phyloP scores from a whole-genome alignment of 1,140 invertebrate species.

The Potamilus streckersoni region DNA sequence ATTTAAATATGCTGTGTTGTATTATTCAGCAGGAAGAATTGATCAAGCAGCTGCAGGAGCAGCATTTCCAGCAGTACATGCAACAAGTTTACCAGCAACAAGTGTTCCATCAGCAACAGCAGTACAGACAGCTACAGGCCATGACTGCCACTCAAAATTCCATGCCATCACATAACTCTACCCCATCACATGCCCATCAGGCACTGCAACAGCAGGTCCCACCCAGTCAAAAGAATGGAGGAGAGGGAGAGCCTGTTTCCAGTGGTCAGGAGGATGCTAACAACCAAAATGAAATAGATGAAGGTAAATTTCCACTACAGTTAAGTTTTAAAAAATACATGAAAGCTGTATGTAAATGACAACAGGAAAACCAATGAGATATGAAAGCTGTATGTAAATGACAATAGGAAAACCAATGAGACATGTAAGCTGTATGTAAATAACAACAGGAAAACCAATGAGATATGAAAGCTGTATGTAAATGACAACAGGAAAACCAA shows the following conservation, averaged over 20 bases:
- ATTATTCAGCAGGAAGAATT: conserved; percentile 84
- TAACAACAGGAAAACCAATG: too few relatives aligned
- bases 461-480: too few relatives aligned
- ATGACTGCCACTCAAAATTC: conserved; percentile 38
- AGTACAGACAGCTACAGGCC: conserved; percentile 52
- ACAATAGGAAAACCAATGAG: too few relatives aligned
- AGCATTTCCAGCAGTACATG: conserved; percentile 99
- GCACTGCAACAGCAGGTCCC: conserved; percentile 14
- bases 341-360: too few relatives aligned
- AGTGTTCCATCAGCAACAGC: conserved; percentile 65
- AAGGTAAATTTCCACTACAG: not conserved
- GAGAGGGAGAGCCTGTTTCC: conserved; percentile 3
- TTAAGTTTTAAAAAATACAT: not conserved
- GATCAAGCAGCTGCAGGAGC: conserved; percentile 93
- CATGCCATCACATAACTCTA: conserved; percentile 5
- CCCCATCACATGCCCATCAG: conserved; percentile 12
- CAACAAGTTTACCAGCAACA: conserved; percentile 80
- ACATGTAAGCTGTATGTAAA: too few relatives aligned
- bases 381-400: too few relatives aligned
- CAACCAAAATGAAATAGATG: conserved; percentile 1
- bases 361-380: too few relatives aligned
- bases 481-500: too few relatives aligned
- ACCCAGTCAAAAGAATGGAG: not conserved
- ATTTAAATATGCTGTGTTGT: conserved; percentile 3
- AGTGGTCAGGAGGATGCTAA: conserved; percentile 4